Percentiles rank a stretch among this genome's conserved stretches.
Conservation (phyloP, 2,797 vertebrate genomes). For the Brachyrhaphis roseni region DNA sequence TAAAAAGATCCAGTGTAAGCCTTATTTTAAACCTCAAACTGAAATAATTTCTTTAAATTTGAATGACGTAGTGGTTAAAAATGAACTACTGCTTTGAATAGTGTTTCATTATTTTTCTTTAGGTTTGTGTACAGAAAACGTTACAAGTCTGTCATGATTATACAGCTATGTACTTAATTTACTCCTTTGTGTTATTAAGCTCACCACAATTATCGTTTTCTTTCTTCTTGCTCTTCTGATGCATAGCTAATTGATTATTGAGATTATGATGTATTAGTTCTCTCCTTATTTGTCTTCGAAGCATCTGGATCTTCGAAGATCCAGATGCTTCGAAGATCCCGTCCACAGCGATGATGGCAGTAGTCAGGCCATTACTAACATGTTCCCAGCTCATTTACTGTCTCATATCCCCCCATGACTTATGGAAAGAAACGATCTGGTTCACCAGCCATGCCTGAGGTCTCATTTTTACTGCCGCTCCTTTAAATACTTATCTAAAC, state of each 20-base stretch:
- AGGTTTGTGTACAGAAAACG: not conserved
- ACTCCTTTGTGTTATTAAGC: too few species aligned
- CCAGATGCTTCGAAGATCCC: too few species aligned
- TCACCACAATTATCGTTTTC: not conserved
- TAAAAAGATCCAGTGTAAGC: slow-evolving; percentile 3
- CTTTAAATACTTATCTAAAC: slow-evolving; percentile 7
- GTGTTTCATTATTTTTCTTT: not conserved
- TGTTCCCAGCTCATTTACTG: slow-evolving; percentile 65
- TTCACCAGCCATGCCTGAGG: slow-evolving; percentile 44
- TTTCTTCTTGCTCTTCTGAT: not conserved
- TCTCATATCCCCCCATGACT: slow-evolving; percentile 56
- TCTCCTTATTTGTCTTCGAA: slow-evolving; percentile 76
- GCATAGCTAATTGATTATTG: slow-evolving; percentile 6
- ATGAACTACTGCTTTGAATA: not conserved
- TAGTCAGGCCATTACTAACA: slow-evolving; percentile 64
- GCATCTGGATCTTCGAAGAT: too few species aligned
- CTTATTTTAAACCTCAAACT: slow-evolving; percentile 28
- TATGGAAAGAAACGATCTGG: slow-evolving; percentile 67
- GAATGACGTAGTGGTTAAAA: slow-evolving; percentile 2
- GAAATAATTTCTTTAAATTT: slow-evolving; percentile 6
- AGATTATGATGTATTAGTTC: slow-evolving; percentile 61
- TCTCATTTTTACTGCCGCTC: slow-evolving; percentile 29
- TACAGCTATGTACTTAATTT: not conserved
- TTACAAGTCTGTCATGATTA: not conserved
- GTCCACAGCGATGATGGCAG: slow-evolving; percentile 75